Conservation (phyloP, 2,113 vertebrate species). For the Sander vitreus region DNA sequence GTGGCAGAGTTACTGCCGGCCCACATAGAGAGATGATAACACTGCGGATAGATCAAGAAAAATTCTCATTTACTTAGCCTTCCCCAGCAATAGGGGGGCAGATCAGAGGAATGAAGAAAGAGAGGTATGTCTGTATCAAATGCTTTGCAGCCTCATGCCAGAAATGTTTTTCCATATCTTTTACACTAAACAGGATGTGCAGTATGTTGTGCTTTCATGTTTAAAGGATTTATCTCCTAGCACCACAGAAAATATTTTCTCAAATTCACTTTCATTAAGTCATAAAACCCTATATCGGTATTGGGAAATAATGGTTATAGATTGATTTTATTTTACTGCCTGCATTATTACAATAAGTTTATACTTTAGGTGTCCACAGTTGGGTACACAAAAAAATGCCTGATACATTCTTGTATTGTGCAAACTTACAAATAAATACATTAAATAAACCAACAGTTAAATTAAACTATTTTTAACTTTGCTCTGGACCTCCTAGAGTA, state of each 20-base stretch:
- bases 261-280: not conserved
- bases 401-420: not conserved
- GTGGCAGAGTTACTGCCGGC: no score
- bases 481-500: no score
- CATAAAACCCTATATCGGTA: not conserved
- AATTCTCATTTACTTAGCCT: slow-evolving; percentile 18
- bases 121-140: slow-evolving; percentile 43
- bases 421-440: not conserved
- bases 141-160: slow-evolving; percentile 37
- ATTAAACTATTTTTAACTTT: not conserved
- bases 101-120: slow-evolving; percentile 53
- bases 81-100: slow-evolving; percentile 40
- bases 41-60: no score
- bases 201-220: slow-evolving; percentile 35
- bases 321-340: not conserved
- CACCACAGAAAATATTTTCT: slow-evolving; percentile 12
- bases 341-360: not conserved
- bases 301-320: not conserved
- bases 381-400: not conserved
- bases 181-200: slow-evolving; percentile 26
- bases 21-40: no score
- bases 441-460: not conserved
- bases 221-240: slow-evolving; percentile 18
- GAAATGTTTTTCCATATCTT: slow-evolving; percentile 18
- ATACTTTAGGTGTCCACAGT: not conserved